Conservation (phyloP, 2,113 vertebrate genomes). For the Chrysochloris asiatica region DNA sequence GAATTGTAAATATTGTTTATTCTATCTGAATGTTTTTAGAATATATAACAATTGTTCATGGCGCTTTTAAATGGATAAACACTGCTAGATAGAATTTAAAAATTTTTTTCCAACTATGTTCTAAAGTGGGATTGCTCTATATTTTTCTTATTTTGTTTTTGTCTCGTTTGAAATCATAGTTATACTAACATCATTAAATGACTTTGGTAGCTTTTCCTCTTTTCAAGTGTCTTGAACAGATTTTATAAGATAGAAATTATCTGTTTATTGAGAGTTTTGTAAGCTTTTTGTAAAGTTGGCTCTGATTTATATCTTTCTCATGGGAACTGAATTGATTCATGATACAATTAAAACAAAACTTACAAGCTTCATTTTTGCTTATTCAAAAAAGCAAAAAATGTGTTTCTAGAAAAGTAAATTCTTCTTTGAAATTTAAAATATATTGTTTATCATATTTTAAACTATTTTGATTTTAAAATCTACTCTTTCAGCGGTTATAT, state of each 20-base stretch:
- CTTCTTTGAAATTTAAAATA: constrained; percentile 9
- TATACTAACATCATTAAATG: neutral
- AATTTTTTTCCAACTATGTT: neutral
- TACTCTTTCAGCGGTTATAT: neutral
- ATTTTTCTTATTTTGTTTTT: neutral
- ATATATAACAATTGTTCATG: neutral
- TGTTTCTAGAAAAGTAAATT: constrained; percentile 1
- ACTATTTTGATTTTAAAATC: neutral
- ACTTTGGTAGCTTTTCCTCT: constrained; percentile 32
- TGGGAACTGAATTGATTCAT: constrained; percentile 13
- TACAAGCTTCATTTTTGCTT: neutral
- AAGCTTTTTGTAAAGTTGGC: constrained; percentile 29
- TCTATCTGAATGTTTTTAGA: neutral
- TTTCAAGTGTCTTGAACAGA: constrained; percentile 39
- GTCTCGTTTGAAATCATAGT: constrained; percentile 31
- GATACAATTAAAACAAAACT: constrained; percentile 39
- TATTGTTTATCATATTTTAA: neutral
- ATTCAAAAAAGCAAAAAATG: too few species aligned
- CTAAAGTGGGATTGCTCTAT: neutral
- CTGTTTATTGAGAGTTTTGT: constrained; percentile 25
- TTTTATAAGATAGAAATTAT: neutral
- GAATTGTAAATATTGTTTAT: neutral
- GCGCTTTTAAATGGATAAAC: neutral
- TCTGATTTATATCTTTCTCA: constrained; percentile 29
- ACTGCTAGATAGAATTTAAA: neutral